Evolutionary conservation across 2,888 invertebrate species (phyloP), one percentile per base, ranked within the genome.

Genomic region (Anorthoa munda): DNA sequence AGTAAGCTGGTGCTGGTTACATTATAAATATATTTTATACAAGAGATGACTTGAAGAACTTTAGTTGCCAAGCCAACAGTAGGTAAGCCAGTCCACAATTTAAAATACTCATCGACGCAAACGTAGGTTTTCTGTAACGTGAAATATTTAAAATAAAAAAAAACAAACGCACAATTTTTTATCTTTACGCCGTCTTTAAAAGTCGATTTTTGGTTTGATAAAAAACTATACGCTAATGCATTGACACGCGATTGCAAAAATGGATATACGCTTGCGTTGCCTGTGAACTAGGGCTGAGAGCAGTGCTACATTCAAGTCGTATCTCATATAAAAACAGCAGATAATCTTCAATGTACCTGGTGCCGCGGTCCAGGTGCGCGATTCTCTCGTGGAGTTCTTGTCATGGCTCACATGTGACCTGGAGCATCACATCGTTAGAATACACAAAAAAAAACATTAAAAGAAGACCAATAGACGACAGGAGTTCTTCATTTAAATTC

Each of bases 341-440:
- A 74, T 84, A 87, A 89, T 88, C 92, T 91, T 91, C 89, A 89
- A 91, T 90, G 81, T 88, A 88, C 88, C 87, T 88, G 86, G 90
- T 56, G 92, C 88, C 59, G 93, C 82, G n/a, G 93, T 93, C 96
- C 96, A 96, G 56, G 94, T 88, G 46, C 96, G 91, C 45, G 92
- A 89, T 64, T 96, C 96, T 89, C 96, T 89, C 64, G 94, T 82
- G 46, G 94, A 88, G 64, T 90, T 90, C 92, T 96, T 95, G 90
- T 96, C 96, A 90, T 95, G 95, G 92, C 91, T 93, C 86, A 95
- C 94, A 93, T 95, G 94, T 76, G 96, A 96, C 95, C 96, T 96
- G 96, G 89, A 86, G 91, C 90, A 93, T 91, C 90, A 92, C 87
- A 82, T 83, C 68, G 50, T 73, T 83, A 79, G 67, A 67, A 75